phyloP scores from a whole-genome alignment of 2,113 vertebrate species.

The Lepisosteus osseus region DNA sequence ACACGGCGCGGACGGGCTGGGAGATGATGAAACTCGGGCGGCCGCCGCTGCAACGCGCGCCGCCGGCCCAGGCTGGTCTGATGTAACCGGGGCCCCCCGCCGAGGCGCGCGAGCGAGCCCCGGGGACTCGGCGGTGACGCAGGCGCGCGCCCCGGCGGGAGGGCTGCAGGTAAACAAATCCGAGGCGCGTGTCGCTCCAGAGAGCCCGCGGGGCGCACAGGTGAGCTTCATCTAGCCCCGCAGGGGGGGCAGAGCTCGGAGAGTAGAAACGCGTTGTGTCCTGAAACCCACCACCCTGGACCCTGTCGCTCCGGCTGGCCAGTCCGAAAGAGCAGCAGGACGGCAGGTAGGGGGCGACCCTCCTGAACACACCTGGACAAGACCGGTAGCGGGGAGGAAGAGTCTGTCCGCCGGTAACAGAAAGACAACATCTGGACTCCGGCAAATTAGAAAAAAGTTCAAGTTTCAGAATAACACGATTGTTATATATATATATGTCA shows the following conservation, averaged over 20 bases:
- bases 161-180: constrained; percentile 13
- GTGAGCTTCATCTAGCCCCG: too few species aligned
- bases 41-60: background rate
- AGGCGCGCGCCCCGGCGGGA: background rate
- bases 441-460: too few species aligned
- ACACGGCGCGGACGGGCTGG: background rate
- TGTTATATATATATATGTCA: too few species aligned
- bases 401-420: too few species aligned
- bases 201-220: background rate
- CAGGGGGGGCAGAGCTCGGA: background rate
- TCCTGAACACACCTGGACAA: too few species aligned
- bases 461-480: too few species aligned
- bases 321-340: background rate
- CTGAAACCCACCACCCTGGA: background rate
- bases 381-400: too few species aligned
- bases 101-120: background rate
- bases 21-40: background rate
- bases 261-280: background rate
- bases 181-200: background rate
- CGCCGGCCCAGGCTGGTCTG: background rate
- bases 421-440: too few species aligned
- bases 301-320: background rate
- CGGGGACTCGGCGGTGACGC: constrained; percentile 11
- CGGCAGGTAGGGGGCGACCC: too few species aligned
- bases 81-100: background rate